A percentile compares a stretch with the other conserved stretches of the same genome.
These are phyloP conservation scores for Gila robusta DNA, from an alignment of 2,797 vertebrate genomes.

Conservation along the genomic window DNA sequence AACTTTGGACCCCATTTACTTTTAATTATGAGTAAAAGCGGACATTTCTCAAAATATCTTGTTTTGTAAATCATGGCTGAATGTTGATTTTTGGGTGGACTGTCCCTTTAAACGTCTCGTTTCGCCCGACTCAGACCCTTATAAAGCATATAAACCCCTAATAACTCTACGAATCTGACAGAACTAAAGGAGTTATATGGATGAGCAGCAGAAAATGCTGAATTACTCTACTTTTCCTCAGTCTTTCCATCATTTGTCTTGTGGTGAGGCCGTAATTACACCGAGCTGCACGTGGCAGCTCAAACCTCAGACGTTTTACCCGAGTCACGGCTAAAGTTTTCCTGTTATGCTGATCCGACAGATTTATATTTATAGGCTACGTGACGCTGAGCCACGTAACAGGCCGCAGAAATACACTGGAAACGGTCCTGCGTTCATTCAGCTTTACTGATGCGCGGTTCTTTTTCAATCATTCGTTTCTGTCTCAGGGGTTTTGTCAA, in stretches of 20 bases:
- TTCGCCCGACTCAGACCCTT: not conserved
- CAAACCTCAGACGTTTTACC: conserved; percentile 16
- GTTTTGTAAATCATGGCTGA: not conserved
- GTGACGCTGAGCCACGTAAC: not conserved
- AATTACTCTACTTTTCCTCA: conserved; percentile 7
- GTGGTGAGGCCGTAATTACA: conserved; percentile 1
- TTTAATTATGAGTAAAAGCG: no score
- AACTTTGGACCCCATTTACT: not conserved
- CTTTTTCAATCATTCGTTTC: no score
- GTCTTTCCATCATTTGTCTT: conserved; percentile 19
- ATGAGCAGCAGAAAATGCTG: not conserved
- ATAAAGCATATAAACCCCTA: not conserved
- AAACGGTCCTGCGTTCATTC: not conserved
- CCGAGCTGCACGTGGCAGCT: conserved; percentile 23
- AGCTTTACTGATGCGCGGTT: not conserved
- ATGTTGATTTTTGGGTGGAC: not conserved
- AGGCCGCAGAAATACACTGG: not conserved
- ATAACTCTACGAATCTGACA: not conserved
- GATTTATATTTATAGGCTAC: conserved; percentile 3
- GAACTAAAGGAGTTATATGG: not conserved
- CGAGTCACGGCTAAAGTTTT: conserved; percentile 6
- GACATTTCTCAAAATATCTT: not conserved
- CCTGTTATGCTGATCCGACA: not conserved
- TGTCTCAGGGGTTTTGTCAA: no score
- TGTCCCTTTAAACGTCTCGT: not conserved